Conservation (phyloP, 2,888 invertebrate genomes). For the Watsonalla cultraria region DNA sequence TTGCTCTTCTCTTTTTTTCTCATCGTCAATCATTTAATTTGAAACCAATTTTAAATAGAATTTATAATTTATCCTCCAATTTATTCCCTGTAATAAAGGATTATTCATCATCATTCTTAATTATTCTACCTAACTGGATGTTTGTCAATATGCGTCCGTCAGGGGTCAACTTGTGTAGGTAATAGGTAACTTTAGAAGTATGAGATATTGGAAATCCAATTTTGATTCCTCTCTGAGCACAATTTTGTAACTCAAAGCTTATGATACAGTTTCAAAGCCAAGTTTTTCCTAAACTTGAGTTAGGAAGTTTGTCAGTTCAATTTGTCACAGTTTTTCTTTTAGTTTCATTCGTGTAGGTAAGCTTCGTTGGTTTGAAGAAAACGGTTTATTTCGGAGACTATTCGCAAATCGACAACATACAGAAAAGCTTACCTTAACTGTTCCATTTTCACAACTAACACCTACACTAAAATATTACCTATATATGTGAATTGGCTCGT, state of each 20-base stretch:
- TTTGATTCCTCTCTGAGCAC: no score
- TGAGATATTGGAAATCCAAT: no score
- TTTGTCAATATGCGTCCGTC: no score
- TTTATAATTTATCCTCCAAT: background rate
- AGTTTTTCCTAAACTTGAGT: background rate
- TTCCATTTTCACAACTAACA: no score
- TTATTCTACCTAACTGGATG: no score
- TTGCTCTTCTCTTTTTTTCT: background rate
- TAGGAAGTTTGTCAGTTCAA: slow-evolving; percentile 1
- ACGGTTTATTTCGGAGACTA: background rate
- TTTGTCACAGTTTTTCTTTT: background rate
- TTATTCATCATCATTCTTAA: no score
- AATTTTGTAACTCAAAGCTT: background rate
- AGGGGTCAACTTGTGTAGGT: no score
- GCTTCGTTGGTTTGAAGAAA: slow-evolving; percentile 1
- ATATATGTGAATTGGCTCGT: no score
- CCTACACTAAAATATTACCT: no score
- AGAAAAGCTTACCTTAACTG: no score
- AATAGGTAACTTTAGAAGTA: no score
- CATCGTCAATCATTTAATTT: background rate
- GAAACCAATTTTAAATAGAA: background rate
- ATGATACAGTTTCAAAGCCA: background rate
- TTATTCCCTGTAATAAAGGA: background rate
- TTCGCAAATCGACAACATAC: no score
- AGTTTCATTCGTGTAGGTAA: background rate